These are phyloP conservation scores for Eledone cirrhosa DNA, from an alignment of 2,888 invertebrate genomes.

Conservation along the genomic window DNA sequence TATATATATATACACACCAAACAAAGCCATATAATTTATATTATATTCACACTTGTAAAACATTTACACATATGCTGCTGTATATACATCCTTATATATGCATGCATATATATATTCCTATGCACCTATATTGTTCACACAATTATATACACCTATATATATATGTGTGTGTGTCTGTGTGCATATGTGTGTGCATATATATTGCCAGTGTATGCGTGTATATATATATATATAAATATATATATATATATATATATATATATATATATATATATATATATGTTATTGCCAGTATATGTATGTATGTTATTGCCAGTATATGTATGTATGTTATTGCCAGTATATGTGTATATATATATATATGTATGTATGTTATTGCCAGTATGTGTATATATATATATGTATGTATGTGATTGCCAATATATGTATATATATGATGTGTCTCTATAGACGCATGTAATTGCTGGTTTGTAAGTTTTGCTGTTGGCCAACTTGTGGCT, in stretches of 20 bases:
- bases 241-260: neutral
- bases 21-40: neutral
- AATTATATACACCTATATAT: neutral
- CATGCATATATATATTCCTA: too few species aligned
- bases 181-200: neutral
- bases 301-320: neutral
- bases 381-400: neutral
- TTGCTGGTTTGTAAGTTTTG: too few species aligned
- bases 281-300: neutral
- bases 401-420: neutral
- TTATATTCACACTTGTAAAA: neutral
- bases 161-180: neutral
- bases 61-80: neutral
- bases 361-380: neutral
- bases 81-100: neutral
- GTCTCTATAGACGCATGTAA: neutral
- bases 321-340: neutral
- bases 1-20: slow-evolving; percentile 3
- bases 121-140: neutral
- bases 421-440: neutral
- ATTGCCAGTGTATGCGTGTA: too few species aligned
- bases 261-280: neutral
- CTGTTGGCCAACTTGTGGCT: too few species aligned
- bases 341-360: neutral
- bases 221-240: neutral